Percentiles rank a stretch among this genome's conserved stretches.
Conservation (phyloP, 2,113 vertebrate genomes). For the Phocoena sinus region DNA sequence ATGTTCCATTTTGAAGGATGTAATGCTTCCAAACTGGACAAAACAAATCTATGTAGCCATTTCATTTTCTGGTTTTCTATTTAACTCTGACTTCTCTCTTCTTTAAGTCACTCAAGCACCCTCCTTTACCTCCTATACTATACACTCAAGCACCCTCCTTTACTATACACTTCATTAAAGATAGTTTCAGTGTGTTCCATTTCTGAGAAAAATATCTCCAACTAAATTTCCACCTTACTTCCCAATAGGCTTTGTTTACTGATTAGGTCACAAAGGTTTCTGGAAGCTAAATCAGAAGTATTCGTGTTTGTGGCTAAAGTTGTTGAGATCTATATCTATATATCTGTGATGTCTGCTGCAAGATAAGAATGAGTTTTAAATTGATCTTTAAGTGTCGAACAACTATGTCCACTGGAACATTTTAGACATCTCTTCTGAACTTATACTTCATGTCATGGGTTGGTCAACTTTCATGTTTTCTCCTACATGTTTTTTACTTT, state of each 20-base stretch:
- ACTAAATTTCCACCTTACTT: constrained; percentile 56
- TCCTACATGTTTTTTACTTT: not conserved
- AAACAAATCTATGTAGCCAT: not conserved
- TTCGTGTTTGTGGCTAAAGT: constrained; percentile 62
- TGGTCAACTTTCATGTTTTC: constrained; percentile 54
- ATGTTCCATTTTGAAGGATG: not conserved
- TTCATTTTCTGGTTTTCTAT: constrained; percentile 40
- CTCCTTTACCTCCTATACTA: too few species aligned
- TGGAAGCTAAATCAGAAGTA: constrained; percentile 55
- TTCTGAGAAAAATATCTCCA: constrained; percentile 36
- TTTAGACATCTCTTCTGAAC: constrained; percentile 54
- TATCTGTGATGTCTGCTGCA: constrained; percentile 18
- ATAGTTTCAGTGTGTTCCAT: not conserved
- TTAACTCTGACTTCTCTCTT: not conserved
- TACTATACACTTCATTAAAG: not conserved
- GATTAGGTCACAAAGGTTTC: constrained; percentile 66
- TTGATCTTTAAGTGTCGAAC: constrained; percentile 62
- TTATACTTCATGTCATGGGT: constrained; percentile 54
- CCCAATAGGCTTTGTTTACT: constrained; percentile 39
- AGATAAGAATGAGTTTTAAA: constrained; percentile 69
- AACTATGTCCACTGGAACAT: constrained; percentile 40
- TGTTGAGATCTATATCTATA: constrained; percentile 55
- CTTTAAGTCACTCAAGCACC: not conserved
- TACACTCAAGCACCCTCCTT: not conserved
- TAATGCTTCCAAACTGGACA: not conserved